Base-by-base conservation (phyloP, 37 sponge, comb jelly and placozoan genomes). In the Corticium candelabrum region DNA sequence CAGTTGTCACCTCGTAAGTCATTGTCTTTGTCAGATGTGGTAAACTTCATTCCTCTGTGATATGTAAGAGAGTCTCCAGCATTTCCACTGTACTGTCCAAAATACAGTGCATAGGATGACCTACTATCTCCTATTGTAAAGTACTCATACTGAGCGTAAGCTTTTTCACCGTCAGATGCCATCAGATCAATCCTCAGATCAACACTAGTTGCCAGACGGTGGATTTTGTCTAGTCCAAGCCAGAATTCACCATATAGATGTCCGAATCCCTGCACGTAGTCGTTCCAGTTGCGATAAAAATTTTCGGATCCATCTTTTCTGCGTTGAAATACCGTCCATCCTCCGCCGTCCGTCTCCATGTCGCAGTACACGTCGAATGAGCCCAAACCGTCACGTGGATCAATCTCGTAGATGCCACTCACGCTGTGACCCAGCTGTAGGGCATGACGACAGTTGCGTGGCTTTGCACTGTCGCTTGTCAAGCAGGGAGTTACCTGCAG, bases 291-390 rank as follows among this genome's bases (percentile, higher is more conserved):
- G n/a, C n/a, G n/a, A n/a, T n/a, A n/a, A n/a, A n/a, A n/a, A n/a
- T n/a, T n/a, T n/a, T n/a, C n/a, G n/a, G n/a, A n/a, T n/a, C n/a
- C n/a, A n/a, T n/a, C n/a, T n/a, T n/a, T 40, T 39, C 81, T 74
- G 40, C 74, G 40, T 62, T 80, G 81, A 15, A 80, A 40, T 29
- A 73, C 74, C 11, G 81, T 80, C 50, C 74, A 80, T 4, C 78
- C 78, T 35, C 78, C 78, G 5, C 67, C 67, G 62, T 77, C 78
- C 5, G 78, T 77, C 5, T 29, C 67, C 78, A 35, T 30, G 67
- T 77, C 78, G 62, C 78, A 77, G 38, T 38, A 77, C 2, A 77
- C 62, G 27, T 77, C 62, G 62, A 77, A 77, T 43, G 78, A 67
- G 3, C 35, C 35, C 21, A 32, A 32, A 31, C 21, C 3, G 35